Conservation (phyloP, 1,140 invertebrate genomes). For the Meloidogyne exigua region DNA sequence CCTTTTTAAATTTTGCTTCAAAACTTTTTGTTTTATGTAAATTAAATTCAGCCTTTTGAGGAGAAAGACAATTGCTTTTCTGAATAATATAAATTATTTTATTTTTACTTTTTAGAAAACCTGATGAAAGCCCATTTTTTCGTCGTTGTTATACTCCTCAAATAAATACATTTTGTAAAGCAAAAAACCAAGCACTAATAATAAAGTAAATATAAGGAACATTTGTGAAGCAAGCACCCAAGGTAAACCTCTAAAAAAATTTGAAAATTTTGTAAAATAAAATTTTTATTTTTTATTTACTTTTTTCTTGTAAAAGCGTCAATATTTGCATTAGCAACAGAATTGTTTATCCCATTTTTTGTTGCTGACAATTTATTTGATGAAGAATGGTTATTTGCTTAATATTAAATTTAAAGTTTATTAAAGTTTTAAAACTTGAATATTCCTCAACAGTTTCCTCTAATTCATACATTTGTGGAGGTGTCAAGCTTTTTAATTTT, state of each 20-base stretch:
- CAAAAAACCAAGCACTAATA: conserved; percentile 41
- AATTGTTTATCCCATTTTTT: conserved; percentile 5
- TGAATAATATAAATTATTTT: conserved; percentile 7
- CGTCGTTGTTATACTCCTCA: conserved; percentile 22
- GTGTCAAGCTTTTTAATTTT: conserved; percentile 12
- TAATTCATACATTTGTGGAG: conserved; percentile 25
- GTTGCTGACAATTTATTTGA: background rate
- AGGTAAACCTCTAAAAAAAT: conserved; percentile 49
- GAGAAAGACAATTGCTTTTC: conserved; percentile 11
- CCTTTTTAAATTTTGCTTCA: conserved; percentile 39
- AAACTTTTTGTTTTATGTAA: conserved; percentile 20
- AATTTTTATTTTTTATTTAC: background rate
- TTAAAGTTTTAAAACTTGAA: background rate
- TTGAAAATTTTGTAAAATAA: background rate
- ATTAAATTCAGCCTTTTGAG: conserved; percentile 1
- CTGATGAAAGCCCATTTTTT: background rate
- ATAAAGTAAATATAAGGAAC: conserved; percentile 39
- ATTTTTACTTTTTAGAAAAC: background rate
- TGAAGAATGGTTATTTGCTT: background rate
- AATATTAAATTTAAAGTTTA: background rate
- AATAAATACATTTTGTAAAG: conserved; percentile 34
- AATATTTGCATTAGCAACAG: background rate
- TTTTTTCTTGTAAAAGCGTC: conserved; percentile 14
- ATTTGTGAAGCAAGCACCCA: conserved; percentile 49
- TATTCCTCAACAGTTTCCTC: conserved; percentile 21